These are phyloP conservation scores for Amitus sp. DNA, from an alignment of 2,888 invertebrate genomes.

Conservation along the genomic window DNA sequence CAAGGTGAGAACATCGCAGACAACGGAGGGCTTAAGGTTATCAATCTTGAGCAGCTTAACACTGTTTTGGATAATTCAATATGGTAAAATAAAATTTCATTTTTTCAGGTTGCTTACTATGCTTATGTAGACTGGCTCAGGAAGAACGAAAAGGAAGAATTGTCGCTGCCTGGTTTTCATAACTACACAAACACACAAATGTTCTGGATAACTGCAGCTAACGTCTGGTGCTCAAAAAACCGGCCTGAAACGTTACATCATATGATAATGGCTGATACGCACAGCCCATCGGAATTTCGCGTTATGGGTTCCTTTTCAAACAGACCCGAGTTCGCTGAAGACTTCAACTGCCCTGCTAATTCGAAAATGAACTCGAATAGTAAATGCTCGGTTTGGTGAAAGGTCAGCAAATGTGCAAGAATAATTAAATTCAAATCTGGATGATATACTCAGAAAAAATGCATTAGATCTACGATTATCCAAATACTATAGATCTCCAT, in stretches of 20 bases:
- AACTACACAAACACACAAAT: constrained; percentile 73
- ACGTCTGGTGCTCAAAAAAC: constrained; percentile 72
- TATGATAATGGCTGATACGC: constrained; percentile 81
- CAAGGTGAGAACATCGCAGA: background rate
- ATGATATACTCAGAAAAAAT: no score
- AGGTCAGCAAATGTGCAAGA: no score
- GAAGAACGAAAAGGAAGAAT: constrained; percentile 73
- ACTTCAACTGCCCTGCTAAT: constrained; percentile 71
- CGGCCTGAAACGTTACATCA: constrained; percentile 77
- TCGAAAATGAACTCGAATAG: constrained; percentile 71
- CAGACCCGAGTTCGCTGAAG: constrained; percentile 69
- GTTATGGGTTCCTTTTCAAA: constrained; percentile 73
- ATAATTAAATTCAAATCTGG: no score
- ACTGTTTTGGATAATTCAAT: no score
- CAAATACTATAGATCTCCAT: no score
- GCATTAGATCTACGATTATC: no score
- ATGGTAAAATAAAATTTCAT: no score
- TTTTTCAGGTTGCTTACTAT: constrained; percentile 77
- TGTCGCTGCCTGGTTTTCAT: constrained; percentile 76
- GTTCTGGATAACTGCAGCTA: constrained; percentile 71
- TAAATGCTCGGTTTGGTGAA: constrained; percentile 73
- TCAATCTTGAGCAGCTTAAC: no score
- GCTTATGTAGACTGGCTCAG: constrained; percentile 82
- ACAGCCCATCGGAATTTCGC: constrained; percentile 75
- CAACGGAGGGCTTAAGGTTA: no score